Percentiles rank a stretch among this genome's conserved stretches.
These are phyloP conservation scores for Leptopilina myrica DNA, from an alignment of 2,888 invertebrate genomes.

Conservation along the genomic window DNA sequence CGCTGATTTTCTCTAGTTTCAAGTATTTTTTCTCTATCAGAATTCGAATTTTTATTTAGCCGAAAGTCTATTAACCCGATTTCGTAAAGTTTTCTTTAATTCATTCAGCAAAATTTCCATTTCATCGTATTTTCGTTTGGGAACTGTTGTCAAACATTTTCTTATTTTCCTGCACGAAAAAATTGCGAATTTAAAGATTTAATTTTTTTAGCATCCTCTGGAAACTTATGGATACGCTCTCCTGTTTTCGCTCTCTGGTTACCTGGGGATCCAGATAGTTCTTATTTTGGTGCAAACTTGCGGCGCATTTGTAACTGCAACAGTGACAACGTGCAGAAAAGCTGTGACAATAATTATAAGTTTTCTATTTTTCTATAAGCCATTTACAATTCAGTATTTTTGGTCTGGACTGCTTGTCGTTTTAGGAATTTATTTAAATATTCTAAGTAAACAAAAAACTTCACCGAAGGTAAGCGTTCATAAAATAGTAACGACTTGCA, in stretches of 20 bases:
- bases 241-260: conserved; percentile 92
- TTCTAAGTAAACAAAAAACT: conserved; percentile 84
- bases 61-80: too few relatives aligned
- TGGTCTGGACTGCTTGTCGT: conserved; percentile 95
- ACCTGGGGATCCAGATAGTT: conserved; percentile 95
- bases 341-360: conserved; percentile 95
- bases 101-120: too few relatives aligned
- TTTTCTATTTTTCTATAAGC: conserved; percentile 95
- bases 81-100: too few relatives aligned
- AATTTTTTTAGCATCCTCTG: conserved; percentile 81
- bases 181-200: neutral
- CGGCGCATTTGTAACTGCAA: conserved; percentile 95
- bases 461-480: conserved; percentile 48
- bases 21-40: too few relatives aligned
- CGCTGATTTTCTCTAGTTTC: too few relatives aligned
- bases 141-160: too few relatives aligned
- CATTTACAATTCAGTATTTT: conserved; percentile 92
- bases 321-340: conserved; percentile 93
- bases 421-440: conserved; percentile 94
- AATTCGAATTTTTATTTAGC: too few relatives aligned
- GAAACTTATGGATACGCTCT: conserved; percentile 91
- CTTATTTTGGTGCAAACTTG: conserved; percentile 91
- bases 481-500: conserved; percentile 56
- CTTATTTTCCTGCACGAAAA: too few relatives aligned
- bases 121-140: too few relatives aligned